A percentile compares a stretch with the other conserved stretches of the same genome.
These are phyloP conservation scores for Euthynnus affinis DNA, from an alignment of 2,797 vertebrate genomes.

Conservation along the genomic window DNA sequence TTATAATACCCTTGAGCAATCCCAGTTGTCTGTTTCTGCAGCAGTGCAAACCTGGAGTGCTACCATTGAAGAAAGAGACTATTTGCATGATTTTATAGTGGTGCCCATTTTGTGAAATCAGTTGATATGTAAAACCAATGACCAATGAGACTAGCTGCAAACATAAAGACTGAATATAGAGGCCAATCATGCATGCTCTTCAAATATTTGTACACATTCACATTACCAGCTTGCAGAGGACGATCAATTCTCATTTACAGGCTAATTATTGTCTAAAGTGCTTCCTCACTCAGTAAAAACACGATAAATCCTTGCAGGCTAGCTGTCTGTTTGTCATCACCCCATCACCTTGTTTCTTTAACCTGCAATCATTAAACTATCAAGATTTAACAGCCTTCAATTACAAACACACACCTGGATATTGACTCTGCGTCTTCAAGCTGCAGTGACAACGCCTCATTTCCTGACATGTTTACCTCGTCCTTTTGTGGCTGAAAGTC, in stretches of 20 bases:
- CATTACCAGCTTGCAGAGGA: slow-evolving; percentile 46
- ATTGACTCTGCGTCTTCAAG: slow-evolving; percentile 44
- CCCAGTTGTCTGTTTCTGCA: slow-evolving; percentile 1
- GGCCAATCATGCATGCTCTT: slow-evolving; percentile 38
- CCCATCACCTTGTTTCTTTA: slow-evolving; percentile 52
- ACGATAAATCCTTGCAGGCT: slow-evolving; percentile 53
- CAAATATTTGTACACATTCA: slow-evolving; percentile 61
- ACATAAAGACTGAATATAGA: slow-evolving; percentile 15
- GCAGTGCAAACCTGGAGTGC: slow-evolving; percentile 22
- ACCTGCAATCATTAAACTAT: slow-evolving; percentile 63
- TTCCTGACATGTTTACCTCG: slow-evolving; percentile 45
- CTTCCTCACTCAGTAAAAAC: slow-evolving; percentile 59
- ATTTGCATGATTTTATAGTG: slow-evolving; percentile 27
- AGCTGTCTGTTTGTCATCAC: slow-evolving; percentile 37
- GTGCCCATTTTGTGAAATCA: slow-evolving; percentile 21
- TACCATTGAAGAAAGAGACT: slow-evolving; percentile 6
- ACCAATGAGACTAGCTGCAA: slow-evolving; percentile 25
- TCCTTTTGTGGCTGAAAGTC: slow-evolving; percentile 17
- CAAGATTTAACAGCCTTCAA: slow-evolving; percentile 43
- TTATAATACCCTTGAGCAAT: slow-evolving; percentile 17
- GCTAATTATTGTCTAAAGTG: slow-evolving; percentile 70
- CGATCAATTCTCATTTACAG: slow-evolving; percentile 76
- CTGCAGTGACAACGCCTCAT: slow-evolving; percentile 43
- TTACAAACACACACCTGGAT: slow-evolving; percentile 48
- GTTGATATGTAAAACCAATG: slow-evolving; percentile 27